Base-by-base conservation (phyloP, 2,113 vertebrate genomes). In the Formicarius rufipectus region DNA sequence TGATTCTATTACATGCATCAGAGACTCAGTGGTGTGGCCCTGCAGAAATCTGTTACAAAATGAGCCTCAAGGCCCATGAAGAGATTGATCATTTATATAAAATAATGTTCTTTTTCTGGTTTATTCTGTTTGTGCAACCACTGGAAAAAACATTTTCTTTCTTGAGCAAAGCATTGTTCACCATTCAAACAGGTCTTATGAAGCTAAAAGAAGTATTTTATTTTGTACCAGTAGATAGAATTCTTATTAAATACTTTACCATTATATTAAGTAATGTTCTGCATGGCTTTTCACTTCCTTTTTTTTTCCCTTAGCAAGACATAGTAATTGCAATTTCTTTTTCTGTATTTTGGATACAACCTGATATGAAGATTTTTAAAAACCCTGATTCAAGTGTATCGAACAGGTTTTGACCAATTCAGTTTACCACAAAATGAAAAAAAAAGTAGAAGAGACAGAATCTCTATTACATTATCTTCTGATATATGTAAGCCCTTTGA, bases 81-180 rank as follows among this genome's bases (percentile, higher is more conserved):
- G 60, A 97, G 96, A 97, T 97, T 97, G 95, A 97, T 97, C 81
- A 94, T 95, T 97, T 97, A 90, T 97, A 95, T 97, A 93, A 97
- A 98, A 97, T 97, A 97, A 97, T 97, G 89, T 91, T 97, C 94
- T 97, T 96, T 96, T 91, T 95, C 84, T 97, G 88, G 80, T 97
- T 96, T 97, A 97, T 97, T 98, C 93, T 97, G 71, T 97, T 97
- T 97, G 96, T 97, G 96, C 95, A 97, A 58, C 68, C 86, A 96
- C 91, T 14, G 35, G 86, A 98, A 98, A 50, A 97, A 98, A 85
- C 73, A 95, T 95, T 96, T 97, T 14, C 14, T 96, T 96, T 97
- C 87, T 94, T 95, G 69, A 94, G 49, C 96, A 91, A 96, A 93
- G 33, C 77, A 89, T 79, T 95, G 68, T 87, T 97, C 25, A 53